phyloP scores from a whole-genome alignment of 2,797 vertebrate species.

The Alfaro cultratus region DNA sequence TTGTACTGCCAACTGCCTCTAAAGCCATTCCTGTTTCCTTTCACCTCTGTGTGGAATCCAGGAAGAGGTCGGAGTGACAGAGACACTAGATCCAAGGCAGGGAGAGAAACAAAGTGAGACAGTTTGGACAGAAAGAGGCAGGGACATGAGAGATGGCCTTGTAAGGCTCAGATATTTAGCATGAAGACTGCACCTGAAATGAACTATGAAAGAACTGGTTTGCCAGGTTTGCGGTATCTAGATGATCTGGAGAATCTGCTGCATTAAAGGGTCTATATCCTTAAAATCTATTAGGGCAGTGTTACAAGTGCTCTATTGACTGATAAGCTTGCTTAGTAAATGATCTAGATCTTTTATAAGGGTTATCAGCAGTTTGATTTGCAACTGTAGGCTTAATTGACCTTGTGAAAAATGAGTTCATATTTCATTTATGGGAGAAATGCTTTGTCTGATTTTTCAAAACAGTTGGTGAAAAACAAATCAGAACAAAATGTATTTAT shows the following conservation, averaged over 20 bases:
- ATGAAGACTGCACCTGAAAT: conserved; percentile 44
- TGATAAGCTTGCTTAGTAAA: neutral
- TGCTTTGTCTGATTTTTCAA: conserved; percentile 1
- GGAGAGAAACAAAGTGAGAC: conserved; percentile 23
- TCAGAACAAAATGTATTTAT: neutral
- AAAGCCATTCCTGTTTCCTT: conserved; percentile 69
- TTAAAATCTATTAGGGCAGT: neutral
- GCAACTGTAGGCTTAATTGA: neutral
- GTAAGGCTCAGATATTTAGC: conserved; percentile 70
- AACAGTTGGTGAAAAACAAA: conserved; percentile 7
- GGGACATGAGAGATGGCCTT: conserved; percentile 68
- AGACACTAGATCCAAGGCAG: conserved; percentile 41
- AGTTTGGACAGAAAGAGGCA: conserved; percentile 12
- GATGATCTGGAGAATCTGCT: neutral
- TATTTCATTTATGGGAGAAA: neutral
- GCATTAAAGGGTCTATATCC: neutral
- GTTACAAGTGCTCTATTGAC: neutral
- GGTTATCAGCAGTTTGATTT: neutral
- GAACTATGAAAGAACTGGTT: conserved; percentile 29
- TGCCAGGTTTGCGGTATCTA: neutral
- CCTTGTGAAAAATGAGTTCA: neutral
- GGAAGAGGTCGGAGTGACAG: conserved; percentile 63
- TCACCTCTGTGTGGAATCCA: conserved; percentile 75
- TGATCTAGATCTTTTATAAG: neutral
- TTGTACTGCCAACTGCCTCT: conserved; percentile 34